phyloP scores from a whole-genome alignment of 2,113 vertebrate species.

The Rhinogobius similis region DNA sequence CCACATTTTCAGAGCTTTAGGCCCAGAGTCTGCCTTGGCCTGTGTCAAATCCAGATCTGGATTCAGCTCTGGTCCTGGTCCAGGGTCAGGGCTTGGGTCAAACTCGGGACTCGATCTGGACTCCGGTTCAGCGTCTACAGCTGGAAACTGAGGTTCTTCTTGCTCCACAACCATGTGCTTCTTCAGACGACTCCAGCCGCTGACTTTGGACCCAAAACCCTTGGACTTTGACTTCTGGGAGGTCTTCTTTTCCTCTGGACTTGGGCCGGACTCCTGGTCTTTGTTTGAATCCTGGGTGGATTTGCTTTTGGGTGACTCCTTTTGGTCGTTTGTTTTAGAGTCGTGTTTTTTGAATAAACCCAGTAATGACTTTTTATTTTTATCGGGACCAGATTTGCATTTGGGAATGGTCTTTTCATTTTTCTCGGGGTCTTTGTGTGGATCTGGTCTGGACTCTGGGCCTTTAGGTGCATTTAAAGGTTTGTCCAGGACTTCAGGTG shows the following conservation, averaged over 20 bases:
- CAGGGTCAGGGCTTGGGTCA: not conserved
- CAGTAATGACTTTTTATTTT: not conserved
- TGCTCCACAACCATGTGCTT: constrained; percentile 87
- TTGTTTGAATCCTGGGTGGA: not conserved
- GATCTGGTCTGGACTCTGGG: not conserved
- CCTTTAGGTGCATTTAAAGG: not conserved
- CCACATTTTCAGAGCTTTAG: constrained; percentile 87
- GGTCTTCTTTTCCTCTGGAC: constrained; percentile 43
- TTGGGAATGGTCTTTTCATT: not conserved
- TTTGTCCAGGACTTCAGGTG: not conserved
- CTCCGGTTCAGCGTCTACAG: constrained; percentile 49
- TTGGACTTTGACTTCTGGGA: constrained; percentile 62
- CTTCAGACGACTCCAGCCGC: constrained; percentile 88
- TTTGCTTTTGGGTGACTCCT: not conserved
- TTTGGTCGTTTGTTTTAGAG: not conserved
- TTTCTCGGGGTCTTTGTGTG: not conserved
- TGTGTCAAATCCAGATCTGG: constrained; percentile 47
- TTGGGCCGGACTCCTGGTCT: not conserved
- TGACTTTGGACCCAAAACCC: constrained; percentile 66
- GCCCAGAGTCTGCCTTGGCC: constrained; percentile 50
- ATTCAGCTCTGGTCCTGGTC: constrained; percentile 26
- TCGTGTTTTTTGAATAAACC: constrained; percentile 3
- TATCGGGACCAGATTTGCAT: not conserved
- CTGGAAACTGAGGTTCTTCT: constrained; percentile 69
- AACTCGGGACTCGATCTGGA: not conserved